Percentiles rank a stretch among this genome's conserved stretches.
phyloP scores from a whole-genome alignment of 2,113 vertebrate species.

The Heterocephalus glaber region DNA sequence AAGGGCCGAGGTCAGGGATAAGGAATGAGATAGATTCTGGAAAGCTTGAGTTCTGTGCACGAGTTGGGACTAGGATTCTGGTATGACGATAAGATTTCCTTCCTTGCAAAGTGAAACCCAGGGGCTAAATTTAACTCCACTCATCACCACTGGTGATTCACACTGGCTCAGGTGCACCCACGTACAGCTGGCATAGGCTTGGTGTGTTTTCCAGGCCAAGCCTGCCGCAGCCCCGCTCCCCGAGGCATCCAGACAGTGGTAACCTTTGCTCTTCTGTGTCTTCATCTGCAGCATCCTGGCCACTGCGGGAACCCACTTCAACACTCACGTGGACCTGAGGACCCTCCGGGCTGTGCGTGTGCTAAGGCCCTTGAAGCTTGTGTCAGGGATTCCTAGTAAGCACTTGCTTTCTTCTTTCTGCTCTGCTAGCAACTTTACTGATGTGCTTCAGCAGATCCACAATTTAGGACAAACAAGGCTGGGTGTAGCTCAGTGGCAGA shows the following conservation, averaged over 20 bases:
- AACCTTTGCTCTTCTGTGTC: conserved; percentile 71
- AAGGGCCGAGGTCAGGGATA: background rate
- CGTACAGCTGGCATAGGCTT: conserved; percentile 52
- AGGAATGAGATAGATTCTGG: background rate
- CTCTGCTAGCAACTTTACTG: background rate
- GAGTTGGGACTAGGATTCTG: background rate
- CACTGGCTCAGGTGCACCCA: conserved; percentile 72
- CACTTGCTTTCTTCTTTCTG: background rate
- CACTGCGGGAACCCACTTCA: conserved; percentile 96
- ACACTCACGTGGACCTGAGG: conserved; percentile 97
- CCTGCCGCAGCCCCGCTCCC: background rate
- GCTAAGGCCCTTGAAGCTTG: conserved; percentile 96
- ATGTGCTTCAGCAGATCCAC: background rate
- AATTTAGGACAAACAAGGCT: background rate
- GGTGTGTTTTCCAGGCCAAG: conserved; percentile 40
- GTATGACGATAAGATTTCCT: conserved; percentile 33
- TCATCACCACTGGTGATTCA: conserved; percentile 69
- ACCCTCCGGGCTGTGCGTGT: conserved; percentile 96
- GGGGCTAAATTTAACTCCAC: conserved; percentile 72
- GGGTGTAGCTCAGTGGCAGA: background rate
- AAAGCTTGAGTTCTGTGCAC: background rate
- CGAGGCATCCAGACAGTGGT: background rate
- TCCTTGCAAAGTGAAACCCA: conserved; percentile 57
- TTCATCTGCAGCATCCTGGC: conserved; percentile 93
- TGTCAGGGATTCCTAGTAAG: conserved; percentile 97